These are phyloP conservation scores for Atherinomorus stipes DNA, from an alignment of 2,113 vertebrate genomes.

Conservation along the genomic window DNA sequence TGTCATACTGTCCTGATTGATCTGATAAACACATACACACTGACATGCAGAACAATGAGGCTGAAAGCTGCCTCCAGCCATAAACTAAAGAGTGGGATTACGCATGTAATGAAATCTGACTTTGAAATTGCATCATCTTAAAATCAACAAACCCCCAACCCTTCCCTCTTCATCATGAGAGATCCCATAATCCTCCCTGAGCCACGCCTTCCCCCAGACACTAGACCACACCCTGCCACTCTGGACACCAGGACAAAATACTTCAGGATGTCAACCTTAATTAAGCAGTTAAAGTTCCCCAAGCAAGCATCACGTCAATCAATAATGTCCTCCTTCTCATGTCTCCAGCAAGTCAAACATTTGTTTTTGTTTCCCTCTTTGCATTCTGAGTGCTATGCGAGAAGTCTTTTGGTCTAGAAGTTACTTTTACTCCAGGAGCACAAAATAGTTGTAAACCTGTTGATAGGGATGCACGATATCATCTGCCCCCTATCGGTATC, in stretches of 20 bases:
- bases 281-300: not conserved
- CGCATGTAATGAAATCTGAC: constrained; percentile 26
- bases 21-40: constrained; percentile 15
- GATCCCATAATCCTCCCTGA: constrained; percentile 48
- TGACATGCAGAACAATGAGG: constrained; percentile 24
- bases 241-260: constrained; percentile 16
- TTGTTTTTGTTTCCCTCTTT: too few species aligned
- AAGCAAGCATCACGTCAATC: not conserved
- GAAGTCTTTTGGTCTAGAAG: too few species aligned
- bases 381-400: too few species aligned
- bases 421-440: too few species aligned
- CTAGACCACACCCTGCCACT: constrained; percentile 24
- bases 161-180: not conserved
- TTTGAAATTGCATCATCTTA: constrained; percentile 42
- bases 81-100: constrained; percentile 25
- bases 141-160: constrained; percentile 27
- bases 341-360: too few species aligned
- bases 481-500: too few species aligned
- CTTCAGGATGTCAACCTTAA: constrained; percentile 27
- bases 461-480: too few species aligned
- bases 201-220: constrained; percentile 13
- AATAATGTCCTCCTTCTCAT: too few species aligned
- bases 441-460: too few species aligned
- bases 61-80: constrained; percentile 32
- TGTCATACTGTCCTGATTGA: constrained; percentile 42